phyloP scores from a whole-genome alignment of 2,113 vertebrate genomes.

The Tragelaphus buxtoni region DNA sequence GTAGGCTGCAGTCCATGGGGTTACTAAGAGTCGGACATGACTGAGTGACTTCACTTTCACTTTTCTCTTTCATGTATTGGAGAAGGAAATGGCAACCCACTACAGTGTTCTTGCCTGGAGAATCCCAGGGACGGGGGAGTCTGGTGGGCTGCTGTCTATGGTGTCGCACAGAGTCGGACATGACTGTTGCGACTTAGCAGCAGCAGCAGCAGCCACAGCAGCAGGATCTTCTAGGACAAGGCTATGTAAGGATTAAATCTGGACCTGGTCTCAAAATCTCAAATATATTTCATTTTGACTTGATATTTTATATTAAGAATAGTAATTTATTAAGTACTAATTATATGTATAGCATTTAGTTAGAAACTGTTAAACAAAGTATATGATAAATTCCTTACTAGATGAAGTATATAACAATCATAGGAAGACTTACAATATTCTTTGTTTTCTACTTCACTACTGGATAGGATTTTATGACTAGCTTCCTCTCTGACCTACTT shows the following conservation, averaged over 20 bases:
- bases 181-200: too few species aligned
- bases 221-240: background rate
- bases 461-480: background rate
- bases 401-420: background rate
- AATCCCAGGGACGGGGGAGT: too few species aligned
- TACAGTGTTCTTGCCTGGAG: too few species aligned
- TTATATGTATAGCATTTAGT: background rate
- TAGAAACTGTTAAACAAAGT: background rate
- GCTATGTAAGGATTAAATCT: background rate
- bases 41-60: too few species aligned
- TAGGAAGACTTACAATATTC: background rate
- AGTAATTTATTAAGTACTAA: background rate
- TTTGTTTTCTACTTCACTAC: background rate
- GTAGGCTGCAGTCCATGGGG: too few species aligned
- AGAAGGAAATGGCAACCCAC: too few species aligned
- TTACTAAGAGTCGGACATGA: too few species aligned
- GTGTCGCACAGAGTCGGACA: too few species aligned
- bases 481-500: background rate
- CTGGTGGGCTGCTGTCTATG: too few species aligned
- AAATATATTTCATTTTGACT: background rate
- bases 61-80: too few species aligned
- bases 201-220: too few species aligned
- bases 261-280: background rate
- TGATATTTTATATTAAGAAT: background rate
- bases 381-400: background rate